These are phyloP conservation scores for Drosophila obscura DNA, from an alignment of 1,140 invertebrate genomes.

Conservation along the genomic window DNA sequence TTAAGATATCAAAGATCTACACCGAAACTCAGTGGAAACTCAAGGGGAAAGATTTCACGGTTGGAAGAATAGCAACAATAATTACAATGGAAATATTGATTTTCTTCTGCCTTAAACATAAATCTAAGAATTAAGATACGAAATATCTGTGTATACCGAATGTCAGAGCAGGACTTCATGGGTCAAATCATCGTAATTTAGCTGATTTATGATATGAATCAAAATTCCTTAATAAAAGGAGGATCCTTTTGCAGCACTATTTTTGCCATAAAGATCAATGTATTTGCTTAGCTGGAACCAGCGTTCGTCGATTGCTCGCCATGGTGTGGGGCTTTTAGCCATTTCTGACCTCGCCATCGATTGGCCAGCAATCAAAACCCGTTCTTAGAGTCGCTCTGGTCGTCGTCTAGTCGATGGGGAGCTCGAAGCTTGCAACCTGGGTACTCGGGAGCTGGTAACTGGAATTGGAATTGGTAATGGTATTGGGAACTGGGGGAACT, in stretches of 20 bases:
- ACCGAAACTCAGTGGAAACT: too few species aligned
- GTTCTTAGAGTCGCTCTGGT: constrained; percentile 16
- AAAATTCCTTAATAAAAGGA: too few species aligned
- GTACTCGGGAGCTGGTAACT: constrained; percentile 40
- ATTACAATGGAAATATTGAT: too few species aligned
- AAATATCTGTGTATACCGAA: too few species aligned
- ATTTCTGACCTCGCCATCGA: constrained; percentile 47
- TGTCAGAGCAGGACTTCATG: too few species aligned
- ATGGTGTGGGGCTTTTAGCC: constrained; percentile 25
- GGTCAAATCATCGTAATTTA: too few species aligned
- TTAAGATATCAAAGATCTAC: too few species aligned
- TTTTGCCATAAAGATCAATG: constrained; percentile 36
- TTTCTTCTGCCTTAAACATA: too few species aligned
- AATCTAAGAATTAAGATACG: too few species aligned
- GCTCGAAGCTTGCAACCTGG: constrained; percentile 14
- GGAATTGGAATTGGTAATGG: constrained; percentile 23
- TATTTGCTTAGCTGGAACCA: neutral
- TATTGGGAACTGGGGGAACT: constrained; percentile 28
- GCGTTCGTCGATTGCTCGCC: neutral
- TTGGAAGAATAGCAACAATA: too few species aligned
- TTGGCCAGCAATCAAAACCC: constrained; percentile 47
- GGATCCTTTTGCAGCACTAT: constrained; percentile 1
- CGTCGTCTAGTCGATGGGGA: constrained; percentile 5
- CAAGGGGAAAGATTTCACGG: too few species aligned
- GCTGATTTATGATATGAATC: too few species aligned